Evolutionary conservation across 2,113 vertebrate genomes (phyloP).

Genomic region (Apteryx owenii): DNA sequence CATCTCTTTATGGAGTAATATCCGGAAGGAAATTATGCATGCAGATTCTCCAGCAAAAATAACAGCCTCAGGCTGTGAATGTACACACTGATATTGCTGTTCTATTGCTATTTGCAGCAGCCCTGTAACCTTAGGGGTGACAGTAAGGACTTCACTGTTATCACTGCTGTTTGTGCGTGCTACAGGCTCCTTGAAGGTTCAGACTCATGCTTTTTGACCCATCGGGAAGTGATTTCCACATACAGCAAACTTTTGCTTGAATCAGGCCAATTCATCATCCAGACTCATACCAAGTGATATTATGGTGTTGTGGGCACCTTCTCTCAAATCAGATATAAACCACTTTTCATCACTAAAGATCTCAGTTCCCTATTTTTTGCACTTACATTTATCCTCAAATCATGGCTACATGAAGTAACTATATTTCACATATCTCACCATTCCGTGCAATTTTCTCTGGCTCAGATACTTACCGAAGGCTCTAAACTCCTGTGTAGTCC

Average conservation of each 20-base stretch:
- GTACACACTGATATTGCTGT: not conserved
- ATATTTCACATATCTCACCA: not conserved
- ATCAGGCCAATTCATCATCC: not conserved
- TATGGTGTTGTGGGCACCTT: not conserved
- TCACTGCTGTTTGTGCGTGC: not conserved
- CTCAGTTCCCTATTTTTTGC: not conserved
- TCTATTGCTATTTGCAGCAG: conserved; percentile 40
- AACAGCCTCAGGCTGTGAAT: not conserved
- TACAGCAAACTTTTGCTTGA: not conserved
- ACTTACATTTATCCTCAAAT: not conserved
- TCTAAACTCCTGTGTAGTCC: not conserved
- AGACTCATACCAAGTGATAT: not conserved
- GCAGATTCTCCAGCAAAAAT: not conserved
- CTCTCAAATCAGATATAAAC: not conserved
- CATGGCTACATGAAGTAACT: not conserved
- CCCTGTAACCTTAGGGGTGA: not conserved
- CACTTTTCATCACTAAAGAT: not conserved
- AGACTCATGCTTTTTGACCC: not conserved
- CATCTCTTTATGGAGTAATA: conserved; percentile 40
- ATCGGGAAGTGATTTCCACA: conserved; percentile 29
- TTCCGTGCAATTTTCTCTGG: not conserved
- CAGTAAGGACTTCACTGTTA: not conserved
- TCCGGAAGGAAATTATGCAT: conserved; percentile 61
- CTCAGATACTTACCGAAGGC: not conserved
- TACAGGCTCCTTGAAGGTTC: not conserved